Percentiles rank a stretch among this genome's conserved stretches.
These are phyloP conservation scores for Rugalucina vietnamica DNA, from an alignment of 2,888 invertebrate species.

Conservation along the genomic window DNA sequence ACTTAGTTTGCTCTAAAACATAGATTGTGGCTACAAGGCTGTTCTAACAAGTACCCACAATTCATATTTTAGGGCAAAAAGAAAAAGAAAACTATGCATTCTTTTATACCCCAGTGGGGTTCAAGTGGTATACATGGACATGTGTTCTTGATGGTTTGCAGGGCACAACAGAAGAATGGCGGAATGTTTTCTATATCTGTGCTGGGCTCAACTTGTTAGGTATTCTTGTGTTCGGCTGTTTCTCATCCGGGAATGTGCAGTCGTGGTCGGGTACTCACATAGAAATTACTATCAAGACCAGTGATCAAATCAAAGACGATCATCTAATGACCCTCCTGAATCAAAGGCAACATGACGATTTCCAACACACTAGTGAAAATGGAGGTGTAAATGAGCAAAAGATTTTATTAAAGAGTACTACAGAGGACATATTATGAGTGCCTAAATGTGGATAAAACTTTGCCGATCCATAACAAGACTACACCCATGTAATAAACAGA, in stretches of 20 bases:
- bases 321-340: too few relatives aligned
- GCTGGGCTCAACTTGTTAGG: slow-evolving; percentile 90
- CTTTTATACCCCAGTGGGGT: not conserved
- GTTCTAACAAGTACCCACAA: not conserved
- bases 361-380: too few relatives aligned
- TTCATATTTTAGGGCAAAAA: not conserved
- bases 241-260: slow-evolving; percentile 68
- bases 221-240: slow-evolving; percentile 70
- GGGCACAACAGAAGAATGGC: slow-evolving; percentile 66
- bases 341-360: too few relatives aligned
- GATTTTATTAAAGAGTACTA: too few relatives aligned
- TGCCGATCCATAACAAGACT: too few relatives aligned
- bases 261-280: slow-evolving; percentile 60
- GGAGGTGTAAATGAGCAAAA: too few relatives aligned
- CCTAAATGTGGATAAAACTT: too few relatives aligned
- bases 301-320: too few relatives aligned
- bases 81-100: not conserved
- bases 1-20: not conserved
- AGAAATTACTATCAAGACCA: not conserved
- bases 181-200: slow-evolving; percentile 94
- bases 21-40: not conserved
- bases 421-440: too few relatives aligned
- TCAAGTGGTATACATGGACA: not conserved
- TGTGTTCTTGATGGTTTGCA: slow-evolving; percentile 8
- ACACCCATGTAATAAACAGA: too few relatives aligned